Evolutionary conservation across 92 coral and sea anemone species (phyloP), one percentile per base, ranked within the genome.

Genomic region (Phenganax subtilis): DNA sequence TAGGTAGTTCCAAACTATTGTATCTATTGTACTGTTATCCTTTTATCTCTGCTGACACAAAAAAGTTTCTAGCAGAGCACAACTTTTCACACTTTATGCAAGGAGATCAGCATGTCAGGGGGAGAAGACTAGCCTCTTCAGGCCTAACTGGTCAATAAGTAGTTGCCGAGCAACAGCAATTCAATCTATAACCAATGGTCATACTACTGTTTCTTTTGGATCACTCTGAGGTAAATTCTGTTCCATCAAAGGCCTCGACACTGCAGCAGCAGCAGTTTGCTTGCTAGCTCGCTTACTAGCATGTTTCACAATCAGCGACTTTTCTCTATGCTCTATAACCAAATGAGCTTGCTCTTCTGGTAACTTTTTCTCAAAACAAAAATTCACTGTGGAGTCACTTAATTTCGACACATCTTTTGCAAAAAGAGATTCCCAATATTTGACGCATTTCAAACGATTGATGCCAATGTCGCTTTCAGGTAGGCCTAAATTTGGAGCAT

Each of bases 361-460:
- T 0, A 91, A 84, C 72, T 93, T 88, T 75, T 85, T 96, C 54
- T 96, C 99, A 87, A 96, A 92, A 70, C 89, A 89, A 68, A 96
- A 96, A 44, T 93, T 77, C 20, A 96, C 99, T 60, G 91, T 92
- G 47, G 99, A 96, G 8, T 96, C 97, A 82, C 97, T 96, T 2
- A 96, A 87, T 78, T 96, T 96, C 6, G 99, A 92, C 15, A 93
- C 79, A 14, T 97, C 97, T 78, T 92, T 92, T 11, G 88, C 90
- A 85, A 87, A 90, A 15, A 96, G 85, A 1, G 96, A 89, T 72
- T 96, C 97, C 99, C 99, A 96, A 59, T 96, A 96, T 86, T 96
- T 96, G 20, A 96, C 88, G 84, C 99, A 96, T 68, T 96, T 96
- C 37, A 97, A 93, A 55, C 90, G 97, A 81, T 97, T 96, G 47